Evolutionary conservation across 2,888 invertebrate species (phyloP).

Genomic region (Himalopsyche anomala): DNA sequence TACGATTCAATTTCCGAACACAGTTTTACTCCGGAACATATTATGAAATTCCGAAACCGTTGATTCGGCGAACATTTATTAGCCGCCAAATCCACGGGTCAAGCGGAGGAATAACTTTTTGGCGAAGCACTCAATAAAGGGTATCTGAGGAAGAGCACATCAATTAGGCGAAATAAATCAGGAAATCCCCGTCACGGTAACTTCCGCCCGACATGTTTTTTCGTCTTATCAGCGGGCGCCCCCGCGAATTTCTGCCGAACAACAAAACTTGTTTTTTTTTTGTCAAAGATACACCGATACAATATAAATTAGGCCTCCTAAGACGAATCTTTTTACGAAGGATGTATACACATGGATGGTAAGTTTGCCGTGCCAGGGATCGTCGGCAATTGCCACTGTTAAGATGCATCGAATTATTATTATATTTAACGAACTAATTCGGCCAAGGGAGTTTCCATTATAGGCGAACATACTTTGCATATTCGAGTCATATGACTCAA

Average conservation of each 20-base stretch:
- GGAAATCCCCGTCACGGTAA: constrained; percentile 64
- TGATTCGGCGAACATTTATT: constrained; percentile 34
- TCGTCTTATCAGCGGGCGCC: constrained; percentile 57
- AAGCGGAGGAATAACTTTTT: constrained; percentile 26
- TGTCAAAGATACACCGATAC: constrained; percentile 66
- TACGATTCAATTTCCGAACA: background rate
- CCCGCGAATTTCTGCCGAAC: constrained; percentile 46
- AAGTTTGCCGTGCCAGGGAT: constrained; percentile 59
- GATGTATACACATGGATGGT: constrained; percentile 55
- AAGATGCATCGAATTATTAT: too few relatives aligned
- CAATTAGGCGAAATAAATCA: constrained; percentile 64
- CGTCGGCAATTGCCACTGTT: background rate
- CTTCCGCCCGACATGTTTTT: constrained; percentile 65
- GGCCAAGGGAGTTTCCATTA: too few relatives aligned
- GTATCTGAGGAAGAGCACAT: constrained; percentile 62
- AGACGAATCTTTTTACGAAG: constrained; percentile 62
- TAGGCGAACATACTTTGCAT: too few relatives aligned
- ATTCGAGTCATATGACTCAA: too few relatives aligned
- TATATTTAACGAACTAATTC: too few relatives aligned
- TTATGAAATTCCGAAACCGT: constrained; percentile 12
- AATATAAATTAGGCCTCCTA: constrained; percentile 65
- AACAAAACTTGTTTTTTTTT: constrained; percentile 58
- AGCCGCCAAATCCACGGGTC: constrained; percentile 23
- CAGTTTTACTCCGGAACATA: background rate
- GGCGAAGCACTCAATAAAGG: constrained; percentile 42